Evolutionary conservation across 1,140 invertebrate genomes (phyloP), one percentile per base, ranked within the genome.

Genomic region (Aphelinus certus): DNA sequence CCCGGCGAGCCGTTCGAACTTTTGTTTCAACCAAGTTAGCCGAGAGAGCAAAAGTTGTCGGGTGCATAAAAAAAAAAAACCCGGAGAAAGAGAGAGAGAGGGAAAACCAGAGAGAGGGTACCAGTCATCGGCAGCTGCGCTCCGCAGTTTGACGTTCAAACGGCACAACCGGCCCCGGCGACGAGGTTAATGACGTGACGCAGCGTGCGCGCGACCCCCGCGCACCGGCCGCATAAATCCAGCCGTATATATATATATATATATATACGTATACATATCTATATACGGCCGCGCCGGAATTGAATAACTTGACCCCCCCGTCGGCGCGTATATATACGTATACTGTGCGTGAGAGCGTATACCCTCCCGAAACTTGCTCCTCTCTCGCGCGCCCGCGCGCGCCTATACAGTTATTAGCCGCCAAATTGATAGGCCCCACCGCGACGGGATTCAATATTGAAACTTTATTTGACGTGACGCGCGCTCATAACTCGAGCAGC

Each of bases 71-170:
- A 26, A 26, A 26, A 26, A 26, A 26, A 26, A 26, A 26, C 26
- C 26, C 58, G 26, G 26, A 26, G 26, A 26, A 26, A 26, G 26
- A 26, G 26, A 26, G 26, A 26, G 26, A 26, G 26, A 60, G 9
- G 26, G 42, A 60, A 60, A 60, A 6, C 58, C 42, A 60, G 58
- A 60, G 58, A 60, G 42, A 60, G 45, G 45, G 58, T 60, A 60
- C 61, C 71, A 58, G 46, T 72, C 63, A 73, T 73, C 71, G 71
- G 64, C 71, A 73, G 71, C 63, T 67, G 71, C 48, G 53, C 53
- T 3, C 56, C 42, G 47, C 46, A 3, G 48, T 7, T 7, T 70
- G 68, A 70, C 58, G 68, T 62, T 70, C 62, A 62, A 70, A 70
- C 53, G 42, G 68, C 68, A 61, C 26, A 69, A 69, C 51, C 58